Percentiles rank a stretch among this genome's conserved stretches.
These are phyloP conservation scores for Pleuronectes platessa DNA, from an alignment of 2,113 vertebrate species.

Conservation along the genomic window DNA sequence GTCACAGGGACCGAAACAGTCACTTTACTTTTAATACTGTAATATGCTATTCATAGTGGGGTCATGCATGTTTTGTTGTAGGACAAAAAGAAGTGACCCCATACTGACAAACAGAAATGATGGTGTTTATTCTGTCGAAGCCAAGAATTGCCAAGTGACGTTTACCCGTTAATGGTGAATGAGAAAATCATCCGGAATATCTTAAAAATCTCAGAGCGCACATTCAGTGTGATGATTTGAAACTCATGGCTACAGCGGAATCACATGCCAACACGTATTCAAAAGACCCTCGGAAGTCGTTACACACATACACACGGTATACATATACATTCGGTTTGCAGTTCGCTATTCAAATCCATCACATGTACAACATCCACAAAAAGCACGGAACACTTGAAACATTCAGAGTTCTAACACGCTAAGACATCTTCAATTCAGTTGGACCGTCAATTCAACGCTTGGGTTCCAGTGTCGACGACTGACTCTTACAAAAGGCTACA, in stretches of 20 bases:
- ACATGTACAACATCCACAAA: conserved; percentile 59
- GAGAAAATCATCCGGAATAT: conserved; percentile 3
- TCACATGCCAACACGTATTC: conserved; percentile 58
- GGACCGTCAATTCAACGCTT: conserved; percentile 25
- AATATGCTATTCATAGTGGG: background rate
- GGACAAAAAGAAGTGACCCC: background rate
- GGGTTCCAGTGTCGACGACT: conserved; percentile 33
- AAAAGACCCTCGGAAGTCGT: conserved; percentile 40
- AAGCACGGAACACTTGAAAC: conserved; percentile 55
- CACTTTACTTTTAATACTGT: too few relatives aligned
- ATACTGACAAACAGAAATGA: conserved; percentile 27
- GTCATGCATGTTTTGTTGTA: background rate
- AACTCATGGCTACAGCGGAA: conserved; percentile 36
- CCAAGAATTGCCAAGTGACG: conserved; percentile 26
- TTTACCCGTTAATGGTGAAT: conserved; percentile 23
- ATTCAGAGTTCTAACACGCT: conserved; percentile 44
- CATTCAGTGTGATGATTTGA: conserved; percentile 41
- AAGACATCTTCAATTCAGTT: conserved; percentile 29
- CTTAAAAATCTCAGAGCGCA: conserved; percentile 26
- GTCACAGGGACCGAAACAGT: too few relatives aligned
- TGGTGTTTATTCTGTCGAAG: conserved; percentile 59
- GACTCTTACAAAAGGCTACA: conserved; percentile 40
- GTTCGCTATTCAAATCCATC: conserved; percentile 63
- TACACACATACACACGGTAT: conserved; percentile 23
- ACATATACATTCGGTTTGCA: conserved; percentile 68